Conservation (phyloP, 2,888 invertebrate genomes). For the Eueremaeus valkanovi region DNA sequence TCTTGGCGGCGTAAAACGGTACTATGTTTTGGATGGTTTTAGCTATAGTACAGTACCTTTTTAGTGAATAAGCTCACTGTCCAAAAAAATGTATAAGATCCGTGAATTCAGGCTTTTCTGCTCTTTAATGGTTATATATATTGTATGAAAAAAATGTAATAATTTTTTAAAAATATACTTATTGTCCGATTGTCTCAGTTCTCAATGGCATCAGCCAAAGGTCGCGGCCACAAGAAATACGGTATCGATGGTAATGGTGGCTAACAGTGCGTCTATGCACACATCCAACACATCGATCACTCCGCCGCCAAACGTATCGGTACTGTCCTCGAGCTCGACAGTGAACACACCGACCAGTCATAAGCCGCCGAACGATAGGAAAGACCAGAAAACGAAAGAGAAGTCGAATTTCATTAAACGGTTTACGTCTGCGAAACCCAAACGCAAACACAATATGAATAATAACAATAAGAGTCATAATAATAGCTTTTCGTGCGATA, state of each 20-base stretch:
- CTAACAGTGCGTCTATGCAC: conserved; percentile 10
- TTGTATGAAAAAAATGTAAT: too few relatives aligned
- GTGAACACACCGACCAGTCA: conserved; percentile 9
- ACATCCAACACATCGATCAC: conserved; percentile 41
- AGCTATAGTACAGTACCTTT: too few relatives aligned
- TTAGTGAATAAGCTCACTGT: too few relatives aligned
- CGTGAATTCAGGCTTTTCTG: too few relatives aligned
- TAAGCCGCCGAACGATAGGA: conserved; percentile 11
- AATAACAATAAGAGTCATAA: conserved; percentile 16
- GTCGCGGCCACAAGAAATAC: conserved; percentile 39
- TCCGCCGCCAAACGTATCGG: conserved; percentile 53
- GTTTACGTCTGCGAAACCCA: background rate
- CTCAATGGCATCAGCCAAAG: conserved; percentile 41
- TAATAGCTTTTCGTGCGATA: conserved; percentile 44
- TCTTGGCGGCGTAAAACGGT: too few relatives aligned
- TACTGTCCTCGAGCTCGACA: background rate
- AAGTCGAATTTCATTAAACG: conserved; percentile 28
- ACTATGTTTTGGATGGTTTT: too few relatives aligned
- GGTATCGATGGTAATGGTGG: background rate
- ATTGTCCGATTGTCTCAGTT: too few relatives aligned
- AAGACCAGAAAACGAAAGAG: too few relatives aligned
- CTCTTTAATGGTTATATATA: too few relatives aligned
- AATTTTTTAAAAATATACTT: too few relatives aligned
- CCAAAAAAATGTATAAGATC: too few relatives aligned
- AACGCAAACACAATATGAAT: background rate